phyloP scores from a whole-genome alignment of 2,888 invertebrate species.

The Drosophila birchii region DNA sequence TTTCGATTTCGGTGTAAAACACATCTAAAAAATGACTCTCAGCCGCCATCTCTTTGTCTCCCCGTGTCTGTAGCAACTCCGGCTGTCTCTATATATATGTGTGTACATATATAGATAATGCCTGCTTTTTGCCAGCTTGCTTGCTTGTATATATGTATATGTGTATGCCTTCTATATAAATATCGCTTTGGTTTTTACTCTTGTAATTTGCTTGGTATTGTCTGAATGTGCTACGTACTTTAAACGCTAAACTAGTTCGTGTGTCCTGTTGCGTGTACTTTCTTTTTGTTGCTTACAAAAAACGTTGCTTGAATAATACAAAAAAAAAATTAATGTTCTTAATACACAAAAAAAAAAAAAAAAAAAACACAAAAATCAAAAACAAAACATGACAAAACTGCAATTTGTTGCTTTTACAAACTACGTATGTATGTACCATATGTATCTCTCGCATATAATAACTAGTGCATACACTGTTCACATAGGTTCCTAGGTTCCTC shows the following conservation, averaged over 20 bases:
- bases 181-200: constrained; percentile 32
- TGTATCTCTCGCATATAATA: constrained; percentile 65
- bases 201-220: constrained; percentile 64
- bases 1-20: constrained; percentile 41
- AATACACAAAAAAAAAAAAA: constrained; percentile 34
- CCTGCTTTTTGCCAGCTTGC: constrained; percentile 15
- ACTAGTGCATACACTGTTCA: constrained; percentile 49
- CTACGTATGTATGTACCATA: background rate
- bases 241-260: constrained; percentile 69
- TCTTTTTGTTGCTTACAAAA: constrained; percentile 7
- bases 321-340: background rate
- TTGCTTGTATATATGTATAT: constrained; percentile 36
- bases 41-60: background rate
- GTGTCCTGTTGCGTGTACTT: constrained; percentile 30
- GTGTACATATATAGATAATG: constrained; percentile 25
- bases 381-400: constrained; percentile 53
- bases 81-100: constrained; percentile 5
- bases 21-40: constrained; percentile 46
- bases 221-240: constrained; percentile 78
- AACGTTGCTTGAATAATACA: background rate
- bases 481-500: constrained; percentile 42
- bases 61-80: constrained; percentile 20
- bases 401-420: constrained; percentile 58
- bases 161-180: constrained; percentile 44
- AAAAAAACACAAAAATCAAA: constrained; percentile 28